phyloP scores from a whole-genome alignment of 2,797 vertebrate genomes.

The Paedocypris micromegethes region DNA sequence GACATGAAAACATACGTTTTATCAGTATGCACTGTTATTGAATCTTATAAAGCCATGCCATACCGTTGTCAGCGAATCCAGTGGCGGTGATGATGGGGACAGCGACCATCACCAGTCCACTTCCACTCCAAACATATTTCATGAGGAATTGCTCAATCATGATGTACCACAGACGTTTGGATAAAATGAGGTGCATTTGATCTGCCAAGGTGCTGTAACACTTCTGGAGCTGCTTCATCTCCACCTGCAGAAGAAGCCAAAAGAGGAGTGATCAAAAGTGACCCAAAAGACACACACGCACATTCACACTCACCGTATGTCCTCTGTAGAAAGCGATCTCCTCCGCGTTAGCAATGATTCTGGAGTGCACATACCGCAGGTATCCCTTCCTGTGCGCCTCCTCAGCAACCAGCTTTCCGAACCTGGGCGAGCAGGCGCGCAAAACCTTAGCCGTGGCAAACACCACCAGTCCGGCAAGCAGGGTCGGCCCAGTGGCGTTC shows the following conservation, averaged over 20 bases:
- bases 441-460: constrained; percentile 89
- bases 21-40: neutral
- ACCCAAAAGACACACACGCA: no score
- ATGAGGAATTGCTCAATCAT: constrained; percentile 99
- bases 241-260: constrained; percentile 71
- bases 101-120: constrained; percentile 95
- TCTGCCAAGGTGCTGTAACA: constrained; percentile 88
- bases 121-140: constrained; percentile 97
- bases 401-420: constrained; percentile 93
- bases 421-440: constrained; percentile 88
- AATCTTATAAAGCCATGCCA: constrained; percentile 24
- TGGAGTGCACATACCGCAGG: constrained; percentile 90
- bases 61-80: constrained; percentile 93
- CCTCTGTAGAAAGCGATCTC: constrained; percentile 98
- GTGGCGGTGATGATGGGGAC: constrained; percentile 97
- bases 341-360: constrained; percentile 95
- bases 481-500: constrained; percentile 83
- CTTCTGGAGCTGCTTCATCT: constrained; percentile 95
- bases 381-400: constrained; percentile 93
- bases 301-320: constrained; percentile 77
- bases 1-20: neutral
- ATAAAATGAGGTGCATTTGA: constrained; percentile 95
- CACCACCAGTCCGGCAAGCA: constrained; percentile 89
- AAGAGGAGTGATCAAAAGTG: neutral
- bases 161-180: constrained; percentile 96